A percentile compares a stretch with the other conserved stretches of the same genome.
Conservation (phyloP, 2,797 vertebrate genomes). For the Trachops cirrhosus region DNA sequence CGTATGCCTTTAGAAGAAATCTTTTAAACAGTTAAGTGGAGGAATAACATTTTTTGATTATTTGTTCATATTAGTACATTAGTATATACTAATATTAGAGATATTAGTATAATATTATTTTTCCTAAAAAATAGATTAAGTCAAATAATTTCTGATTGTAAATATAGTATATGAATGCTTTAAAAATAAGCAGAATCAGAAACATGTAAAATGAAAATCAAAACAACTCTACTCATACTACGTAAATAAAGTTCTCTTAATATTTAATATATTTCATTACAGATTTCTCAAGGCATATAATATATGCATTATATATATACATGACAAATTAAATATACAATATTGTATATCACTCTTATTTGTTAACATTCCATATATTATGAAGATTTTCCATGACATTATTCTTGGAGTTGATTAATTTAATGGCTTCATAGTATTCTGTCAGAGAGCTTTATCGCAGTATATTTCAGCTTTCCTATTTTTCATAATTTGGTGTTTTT, state of each 20-base stretch:
- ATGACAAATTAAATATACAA: not conserved
- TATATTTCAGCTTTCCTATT: not conserved
- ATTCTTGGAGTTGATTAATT: not conserved
- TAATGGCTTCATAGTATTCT: not conserved
- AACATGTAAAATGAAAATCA: slow-evolving; percentile 38
- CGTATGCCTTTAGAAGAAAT: slow-evolving; percentile 3
- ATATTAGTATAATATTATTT: not conserved
- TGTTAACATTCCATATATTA: not conserved
- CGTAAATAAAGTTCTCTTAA: not conserved
- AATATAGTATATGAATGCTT: not conserved
- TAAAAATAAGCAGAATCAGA: not conserved
- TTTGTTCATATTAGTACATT: not conserved
- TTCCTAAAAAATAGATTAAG: not conserved
- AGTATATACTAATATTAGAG: too few species aligned
- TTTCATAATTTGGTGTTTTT: not conserved
- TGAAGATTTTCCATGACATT: not conserved
- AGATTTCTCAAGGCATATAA: not conserved
- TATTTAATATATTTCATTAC: not conserved
- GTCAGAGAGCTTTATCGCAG: not conserved
- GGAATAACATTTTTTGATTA: slow-evolving; percentile 1
- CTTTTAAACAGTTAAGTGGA: not conserved
- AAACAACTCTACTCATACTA: not conserved
- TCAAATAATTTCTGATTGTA: not conserved
- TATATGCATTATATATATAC: not conserved
- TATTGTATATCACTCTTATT: not conserved